These are phyloP conservation scores for Torymus auratus DNA, from an alignment of 2,888 invertebrate species.

Conservation along the genomic window DNA sequence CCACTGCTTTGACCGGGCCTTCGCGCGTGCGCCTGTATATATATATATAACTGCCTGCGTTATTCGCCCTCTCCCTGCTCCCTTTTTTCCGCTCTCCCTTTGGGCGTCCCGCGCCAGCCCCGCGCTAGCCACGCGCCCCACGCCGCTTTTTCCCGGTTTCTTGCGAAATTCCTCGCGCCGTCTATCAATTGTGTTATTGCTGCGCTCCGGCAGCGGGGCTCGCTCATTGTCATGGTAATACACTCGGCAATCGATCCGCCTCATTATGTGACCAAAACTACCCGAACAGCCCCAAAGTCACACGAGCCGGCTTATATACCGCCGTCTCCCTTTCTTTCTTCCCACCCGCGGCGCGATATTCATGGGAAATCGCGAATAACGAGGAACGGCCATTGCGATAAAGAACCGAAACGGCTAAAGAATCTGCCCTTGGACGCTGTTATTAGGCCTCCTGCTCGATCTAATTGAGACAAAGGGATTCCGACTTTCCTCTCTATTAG, in stretches of 20 bases:
- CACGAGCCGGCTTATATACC: slow-evolving; percentile 61
- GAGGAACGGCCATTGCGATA: slow-evolving; percentile 16
- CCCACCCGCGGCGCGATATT: slow-evolving; percentile 49
- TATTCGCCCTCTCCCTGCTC: slow-evolving; percentile 14
- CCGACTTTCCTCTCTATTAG: slow-evolving; percentile 16
- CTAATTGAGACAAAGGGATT: slow-evolving; percentile 42
- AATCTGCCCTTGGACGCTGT: slow-evolving; percentile 3
- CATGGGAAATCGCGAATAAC: slow-evolving; percentile 65
- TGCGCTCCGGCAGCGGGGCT: slow-evolving; percentile 61
- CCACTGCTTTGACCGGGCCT: slow-evolving; percentile 68
- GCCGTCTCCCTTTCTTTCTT: slow-evolving; percentile 3
- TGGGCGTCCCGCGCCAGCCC: slow-evolving; percentile 19
- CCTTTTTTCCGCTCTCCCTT: slow-evolving; percentile 55
- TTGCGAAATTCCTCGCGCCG: slow-evolving; percentile 70
- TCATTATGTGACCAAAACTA: slow-evolving; percentile 72
- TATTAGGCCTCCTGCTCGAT: slow-evolving; percentile 14
- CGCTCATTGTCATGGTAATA: slow-evolving; percentile 74
- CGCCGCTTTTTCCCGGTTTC: slow-evolving; percentile 71
- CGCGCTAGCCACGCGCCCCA: slow-evolving; percentile 19
- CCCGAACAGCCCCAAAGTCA: slow-evolving; percentile 66
- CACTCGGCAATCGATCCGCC: slow-evolving; percentile 72
- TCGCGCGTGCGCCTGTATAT: not conserved
- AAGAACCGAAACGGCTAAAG: slow-evolving; percentile 8
- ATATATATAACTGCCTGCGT: not conserved
- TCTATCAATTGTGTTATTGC: slow-evolving; percentile 72